Evolutionary conservation across 2,888 invertebrate species (phyloP).

Genomic region (Apoda limacodes): DNA sequence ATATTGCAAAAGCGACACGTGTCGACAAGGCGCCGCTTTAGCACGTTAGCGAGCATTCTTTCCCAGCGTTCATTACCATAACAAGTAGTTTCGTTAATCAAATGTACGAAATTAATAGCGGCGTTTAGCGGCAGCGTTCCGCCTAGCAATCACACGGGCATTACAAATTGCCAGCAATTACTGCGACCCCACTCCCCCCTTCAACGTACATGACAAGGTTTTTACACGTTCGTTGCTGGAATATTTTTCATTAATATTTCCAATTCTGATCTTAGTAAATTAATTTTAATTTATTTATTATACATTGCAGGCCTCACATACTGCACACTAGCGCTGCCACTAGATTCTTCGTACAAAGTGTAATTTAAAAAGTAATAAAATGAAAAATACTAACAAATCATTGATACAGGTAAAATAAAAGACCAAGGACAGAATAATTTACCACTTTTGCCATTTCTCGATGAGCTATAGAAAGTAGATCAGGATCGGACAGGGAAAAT

Average conservation of each 20-base stretch:
- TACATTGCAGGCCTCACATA: no score
- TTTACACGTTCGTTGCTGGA: conserved; percentile 20
- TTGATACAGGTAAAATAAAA: no score
- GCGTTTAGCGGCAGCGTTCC: conserved; percentile 63
- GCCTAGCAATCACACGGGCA: conserved; percentile 62
- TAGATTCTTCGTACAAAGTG: no score
- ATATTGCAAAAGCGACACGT: conserved; percentile 57
- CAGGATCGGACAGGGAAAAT: no score
- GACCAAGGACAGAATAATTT: no score
- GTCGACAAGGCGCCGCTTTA: conserved; percentile 61
- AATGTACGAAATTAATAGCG: conserved; percentile 69
- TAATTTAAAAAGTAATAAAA: no score
- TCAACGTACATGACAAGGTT: conserved; percentile 32
- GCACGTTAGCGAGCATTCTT: conserved; percentile 65
- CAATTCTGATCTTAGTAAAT: no score
- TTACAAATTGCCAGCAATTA: conserved; percentile 65
- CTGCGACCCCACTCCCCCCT: conserved; percentile 37
- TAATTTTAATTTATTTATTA: no score
- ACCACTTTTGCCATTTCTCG: no score
- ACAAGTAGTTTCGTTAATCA: conserved; percentile 70
- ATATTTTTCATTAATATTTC: conserved; percentile 22
- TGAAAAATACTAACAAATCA: no score
- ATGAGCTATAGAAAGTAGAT: no score
- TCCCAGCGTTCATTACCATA: conserved; percentile 64
- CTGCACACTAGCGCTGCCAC: no score